Evolutionary conservation across 2,888 invertebrate genomes (phyloP).

Genomic region (Onthophagus sagittarius): DNA sequence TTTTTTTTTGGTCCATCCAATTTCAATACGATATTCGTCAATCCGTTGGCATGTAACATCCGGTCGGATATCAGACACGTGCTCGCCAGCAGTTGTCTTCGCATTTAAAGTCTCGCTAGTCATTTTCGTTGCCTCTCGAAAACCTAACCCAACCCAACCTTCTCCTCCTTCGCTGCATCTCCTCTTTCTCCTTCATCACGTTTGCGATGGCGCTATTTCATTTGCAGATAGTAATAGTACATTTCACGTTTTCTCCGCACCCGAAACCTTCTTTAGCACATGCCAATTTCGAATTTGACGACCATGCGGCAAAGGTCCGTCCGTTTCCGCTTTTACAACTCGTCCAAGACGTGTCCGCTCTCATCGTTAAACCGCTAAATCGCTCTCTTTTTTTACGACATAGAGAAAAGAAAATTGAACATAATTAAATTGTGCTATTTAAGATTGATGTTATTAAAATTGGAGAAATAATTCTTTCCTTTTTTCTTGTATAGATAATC

Average conservation of each 20-base stretch:
- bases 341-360: background rate
- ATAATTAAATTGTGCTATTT: background rate
- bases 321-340: background rate
- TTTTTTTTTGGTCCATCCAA: constrained; percentile 24
- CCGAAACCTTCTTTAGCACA: background rate
- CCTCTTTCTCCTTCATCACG: no score
- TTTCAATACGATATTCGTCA: constrained; percentile 43
- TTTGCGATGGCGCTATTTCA: no score
- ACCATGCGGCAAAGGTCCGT: background rate
- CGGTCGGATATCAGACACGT: constrained; percentile 42
- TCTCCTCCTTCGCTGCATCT: no score
- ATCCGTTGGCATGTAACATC: constrained; percentile 44
- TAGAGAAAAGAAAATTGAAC: no score
- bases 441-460: background rate
- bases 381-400: background rate
- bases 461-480: no score
- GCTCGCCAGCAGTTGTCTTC: constrained; percentile 42
- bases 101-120: background rate
- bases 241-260: no score
- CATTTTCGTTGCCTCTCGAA: background rate
- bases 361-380: background rate
- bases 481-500: no score
- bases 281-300: background rate
- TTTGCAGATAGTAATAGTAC: no score
- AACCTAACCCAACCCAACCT: no score